Evolutionary conservation across 2,113 vertebrate genomes (phyloP).

Genomic region (Triplophysa dalaica): DNA sequence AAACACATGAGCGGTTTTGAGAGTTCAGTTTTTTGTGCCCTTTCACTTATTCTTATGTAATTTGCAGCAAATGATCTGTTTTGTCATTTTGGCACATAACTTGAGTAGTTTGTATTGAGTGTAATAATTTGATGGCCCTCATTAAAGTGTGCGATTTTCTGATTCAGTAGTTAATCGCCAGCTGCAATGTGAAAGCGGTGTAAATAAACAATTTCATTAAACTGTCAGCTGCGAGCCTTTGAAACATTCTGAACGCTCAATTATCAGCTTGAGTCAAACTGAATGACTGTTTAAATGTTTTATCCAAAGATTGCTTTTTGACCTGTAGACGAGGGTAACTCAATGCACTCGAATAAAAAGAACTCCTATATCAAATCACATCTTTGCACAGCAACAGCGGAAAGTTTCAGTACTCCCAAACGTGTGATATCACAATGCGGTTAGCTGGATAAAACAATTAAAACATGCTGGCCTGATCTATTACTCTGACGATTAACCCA

Average conservation of each 20-base stretch:
- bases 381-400: not conserved
- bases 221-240: conserved; percentile 30
- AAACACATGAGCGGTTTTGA: not conserved
- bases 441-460: conserved; percentile 30
- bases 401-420: not conserved
- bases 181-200: conserved; percentile 17
- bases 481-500: conserved; percentile 24
- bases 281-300: conserved; percentile 9
- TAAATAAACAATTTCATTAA: conserved; percentile 47
- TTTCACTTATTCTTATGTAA: not conserved
- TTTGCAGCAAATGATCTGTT: not conserved
- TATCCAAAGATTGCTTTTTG: conserved; percentile 2
- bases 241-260: conserved; percentile 43
- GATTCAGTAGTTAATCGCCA: conserved; percentile 11
- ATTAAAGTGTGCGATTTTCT: conserved; percentile 26
- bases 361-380: not conserved
- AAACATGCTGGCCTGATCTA: not conserved
- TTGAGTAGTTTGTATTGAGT: conserved; percentile 10
- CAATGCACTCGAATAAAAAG: not conserved
- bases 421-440: not conserved
- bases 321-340: not conserved
- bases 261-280: conserved; percentile 20
- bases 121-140: not conserved
- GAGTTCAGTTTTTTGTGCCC: not conserved
- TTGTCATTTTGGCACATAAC: conserved; percentile 16